Base-by-base conservation (phyloP, 37 sponge, comb jelly and placozoan species). In the Beroe forskalii region DNA sequence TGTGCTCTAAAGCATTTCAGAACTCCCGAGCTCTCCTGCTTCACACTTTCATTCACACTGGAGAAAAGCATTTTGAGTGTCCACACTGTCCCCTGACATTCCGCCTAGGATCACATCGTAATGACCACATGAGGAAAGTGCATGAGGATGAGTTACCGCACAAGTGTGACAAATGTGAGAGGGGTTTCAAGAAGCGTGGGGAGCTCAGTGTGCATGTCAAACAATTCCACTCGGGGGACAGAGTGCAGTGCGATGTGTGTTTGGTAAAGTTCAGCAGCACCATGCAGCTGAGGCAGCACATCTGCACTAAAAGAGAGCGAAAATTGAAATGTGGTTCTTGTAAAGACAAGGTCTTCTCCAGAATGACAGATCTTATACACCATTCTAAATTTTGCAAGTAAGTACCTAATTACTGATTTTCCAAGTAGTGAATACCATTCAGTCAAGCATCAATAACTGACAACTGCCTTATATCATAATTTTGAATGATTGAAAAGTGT, bases 11-110 rank as follows among this genome's bases (percentile, higher is more conserved):
- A 37, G 28, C 33, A 12, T 69, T 69, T 17, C 28, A 32, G 4
- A 69, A 69, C 36, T 32, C 72, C 38, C 36, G 72, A 1, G 33
- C 28, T 27, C 38, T 69, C 19, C 72, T 69, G 2, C 72, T 36
- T 37, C 72, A 69, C 72, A 69, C 39, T 31, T 69, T 69, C 72
- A 36, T 32, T 17, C 72, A 69, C 72, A 69, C 72, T 14, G 72
- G 72, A 19, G 72, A 69, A 33, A 69, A 69, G 72, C 72, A 36
- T 37, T 69, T 33, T 32, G 32, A 17, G 1, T 69, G 72, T 69
- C 72, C 32, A 19, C 32, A 69, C 72, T 69, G 72, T 35, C 3
- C 38, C 14, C 72, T 32, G 72, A 69, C 38, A 1, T 69, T 69
- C 72, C 27, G 72, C 27, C 36, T 14, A 17, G 33, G 33, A 33